Evolutionary conservation across 2,797 vertebrate genomes (phyloP), one percentile per base, ranked within the genome.

Genomic region (Delichon dasypus): DNA sequence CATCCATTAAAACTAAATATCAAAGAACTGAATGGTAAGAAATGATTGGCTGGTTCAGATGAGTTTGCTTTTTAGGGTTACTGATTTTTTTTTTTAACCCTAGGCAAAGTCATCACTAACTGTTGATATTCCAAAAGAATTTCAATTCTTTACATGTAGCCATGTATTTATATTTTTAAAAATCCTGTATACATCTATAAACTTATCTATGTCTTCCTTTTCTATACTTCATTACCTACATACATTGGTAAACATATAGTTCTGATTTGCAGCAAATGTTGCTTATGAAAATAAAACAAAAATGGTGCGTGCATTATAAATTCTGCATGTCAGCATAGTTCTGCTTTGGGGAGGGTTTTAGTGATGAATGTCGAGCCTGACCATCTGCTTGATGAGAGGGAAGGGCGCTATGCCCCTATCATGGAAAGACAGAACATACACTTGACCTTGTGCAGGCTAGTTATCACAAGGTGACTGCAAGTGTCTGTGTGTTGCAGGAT

Each of bases 401-500:
- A 88, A 76, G 68, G 68, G 75, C 4, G 1, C 72, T 65, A 4
- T 27, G 7, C 19, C 85, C 91, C 75, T 95, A 83, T 93, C 94
- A 91, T 1, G 17, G 79, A 78, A 53, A 91, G 68, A 55, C 85
- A 94, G 93, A 94, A 21, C 65, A 13, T 50, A 5, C 9, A 64
- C 89, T 92, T 94, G 81, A 93, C 42, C 82, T 90, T 77, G 2
- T 3, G 30, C 72, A 22, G 50, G 16, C 48, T 40, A 61, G 32
- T 89, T 96, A 93, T 95, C 94, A 90, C 58, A 64, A 50, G 74
- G 74, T 74, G 62, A 68, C 76, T 94, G 80, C 10, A 58, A 48
- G 51, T 26, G 61, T 74, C 68, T 90, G 78, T 57, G 65, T 58
- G 30, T 27, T 65, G 72, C 70, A 88, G 94, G 89, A 94, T 91